Base-by-base conservation (phyloP, 1,140 invertebrate genomes). In the Rhagoletis zephyria region DNA sequence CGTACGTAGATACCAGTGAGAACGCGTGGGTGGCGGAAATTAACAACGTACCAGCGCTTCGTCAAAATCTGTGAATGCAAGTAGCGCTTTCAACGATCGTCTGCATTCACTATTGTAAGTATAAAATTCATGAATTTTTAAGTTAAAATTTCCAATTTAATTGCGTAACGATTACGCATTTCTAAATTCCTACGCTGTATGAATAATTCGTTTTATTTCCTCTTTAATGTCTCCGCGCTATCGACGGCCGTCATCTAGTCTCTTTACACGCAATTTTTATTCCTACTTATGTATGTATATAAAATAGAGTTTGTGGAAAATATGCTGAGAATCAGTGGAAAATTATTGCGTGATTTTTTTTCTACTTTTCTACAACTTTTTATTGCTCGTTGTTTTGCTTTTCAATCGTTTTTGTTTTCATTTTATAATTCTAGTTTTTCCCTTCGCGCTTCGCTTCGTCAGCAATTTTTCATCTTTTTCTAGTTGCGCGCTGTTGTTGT, bases 391-490 rank as follows among this genome's bases (percentile, higher is more conserved):
- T 81, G 45, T 16, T 81, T 81, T 51, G 16, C 40, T 81, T 81
- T 74, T 48, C 14, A 42, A 14, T 74, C 42, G 16, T 74, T 74
- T 74, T 81, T 81, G 74, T 81, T 81, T 81, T 81, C 48, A 51
- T 81, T 81, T 81, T 19, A 2, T 7, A 3, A 51, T 81, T 81
- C 74, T 81, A 30, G 74, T 81, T 81, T 81, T 81, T 81, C 48
- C 42, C 67, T 16, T 5, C 64, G 30, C 19, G 16, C 12, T 14
- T 42, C 40, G 10, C 12, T 64, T n/a, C 48, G n/a, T n/a, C 10
- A 12, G 74, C 19, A 56, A 81, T 81, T 81, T 81, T 81, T 81
- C 74, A 81, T 56, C 61, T 16, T 63, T 81, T 81, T 56, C 48
- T n/a, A 56, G 45, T 81, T 51, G 16, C 67, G 40, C 45, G n/a